Conservation (phyloP, 2,113 vertebrate species). For the Cinclus cinclus region DNA sequence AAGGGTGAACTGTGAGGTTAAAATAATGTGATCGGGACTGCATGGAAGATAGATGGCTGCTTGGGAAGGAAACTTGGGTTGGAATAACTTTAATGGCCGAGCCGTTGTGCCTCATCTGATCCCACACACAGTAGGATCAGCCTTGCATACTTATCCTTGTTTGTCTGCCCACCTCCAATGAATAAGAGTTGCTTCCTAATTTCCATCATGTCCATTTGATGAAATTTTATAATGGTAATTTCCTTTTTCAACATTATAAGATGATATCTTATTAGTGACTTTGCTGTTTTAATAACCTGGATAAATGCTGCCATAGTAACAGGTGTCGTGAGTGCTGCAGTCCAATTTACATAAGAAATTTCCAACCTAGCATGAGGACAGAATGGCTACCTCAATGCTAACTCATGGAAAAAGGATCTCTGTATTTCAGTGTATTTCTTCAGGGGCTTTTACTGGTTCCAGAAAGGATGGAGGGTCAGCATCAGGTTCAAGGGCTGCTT, state of each 20-base stretch:
- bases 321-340: background rate
- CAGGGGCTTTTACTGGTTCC: background rate
- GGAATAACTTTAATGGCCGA: background rate
- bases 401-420: background rate
- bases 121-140: background rate
- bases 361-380: background rate
- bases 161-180: background rate
- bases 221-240: constrained; percentile 2
- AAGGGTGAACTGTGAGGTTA: background rate
- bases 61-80: background rate
- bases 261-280: background rate
- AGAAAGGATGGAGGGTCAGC: background rate
- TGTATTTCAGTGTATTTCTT: background rate
- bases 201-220: background rate
- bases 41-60: background rate
- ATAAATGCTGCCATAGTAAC: constrained; percentile 23
- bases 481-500: background rate
- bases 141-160: background rate
- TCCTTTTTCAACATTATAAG: background rate
- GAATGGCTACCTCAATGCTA: background rate
- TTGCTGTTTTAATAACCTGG: background rate
- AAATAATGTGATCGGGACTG: background rate
- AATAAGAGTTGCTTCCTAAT: background rate
- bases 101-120: background rate
- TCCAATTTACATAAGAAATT: background rate